Base-by-base conservation (phyloP, 2,888 invertebrate genomes). In the Trachelus troglodyta region DNA sequence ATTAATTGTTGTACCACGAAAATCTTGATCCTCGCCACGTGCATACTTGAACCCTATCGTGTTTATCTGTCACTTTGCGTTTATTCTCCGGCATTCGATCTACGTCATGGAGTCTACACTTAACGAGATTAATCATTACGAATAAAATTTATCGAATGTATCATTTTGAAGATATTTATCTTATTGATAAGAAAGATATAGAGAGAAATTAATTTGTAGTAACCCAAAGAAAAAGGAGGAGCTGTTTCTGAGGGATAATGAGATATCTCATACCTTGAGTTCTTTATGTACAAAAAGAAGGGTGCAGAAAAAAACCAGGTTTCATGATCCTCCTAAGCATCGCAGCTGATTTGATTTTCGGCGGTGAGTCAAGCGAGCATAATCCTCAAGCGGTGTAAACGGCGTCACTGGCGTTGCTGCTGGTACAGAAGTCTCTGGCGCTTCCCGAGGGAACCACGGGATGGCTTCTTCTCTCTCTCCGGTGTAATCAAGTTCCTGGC, bases 381-480 rank as follows among this genome's bases (percentile, higher is more conserved):
- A 56, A 56, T 56, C 56, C 56, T 23, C 56, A 12, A 31, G 71
- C 71, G 33, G 11, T 34, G 71, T 71, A 71, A 71, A 71, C 71
- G 71, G 56, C 23, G 23, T 56, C 56, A 15, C 23, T 56, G 23
- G 23, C 56, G 56, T 56, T 23, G 56, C 9, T 56, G 56, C 56
- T 56, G 56, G 56, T 56, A 56, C 56, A 31, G 81, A 80, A 73
- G 78, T 80, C 76, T 80, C 77, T 75, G 74, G 84, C 79, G 76
- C 80, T 81, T 88, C 87, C 85, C 87, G 77, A 75, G 88, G 87
- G 89, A 87, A 85, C 83, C 82, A 73, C 84, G 79, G 83, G 85
- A 87, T 85, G 87, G 88, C 87, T 88, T 88, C 86, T 85, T 56
- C 86, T 82, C 82, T 82, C 84, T 81, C 81, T 83, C 84, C 80